Percentiles rank a stretch among this genome's conserved stretches.
Evolutionary conservation across 2,888 invertebrate species (phyloP).

Genomic region (Pandemis cinnamomeana): DNA sequence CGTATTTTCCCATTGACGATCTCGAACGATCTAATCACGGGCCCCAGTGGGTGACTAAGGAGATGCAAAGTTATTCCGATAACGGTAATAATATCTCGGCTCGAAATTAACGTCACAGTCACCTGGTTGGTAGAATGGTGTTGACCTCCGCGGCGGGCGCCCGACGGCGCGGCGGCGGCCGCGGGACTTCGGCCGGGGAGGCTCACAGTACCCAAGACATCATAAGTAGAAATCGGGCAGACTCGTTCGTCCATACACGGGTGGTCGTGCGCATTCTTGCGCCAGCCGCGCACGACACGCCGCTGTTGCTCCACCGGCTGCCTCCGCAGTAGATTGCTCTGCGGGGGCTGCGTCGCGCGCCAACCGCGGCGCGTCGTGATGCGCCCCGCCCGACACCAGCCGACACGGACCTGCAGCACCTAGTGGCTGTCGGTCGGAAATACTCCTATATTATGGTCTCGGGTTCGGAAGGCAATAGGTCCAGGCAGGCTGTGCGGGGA

Average conservation of each 20-base stretch:
- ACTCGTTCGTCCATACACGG: conserved; percentile 17
- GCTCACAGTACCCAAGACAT: background rate
- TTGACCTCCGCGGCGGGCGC: conserved; percentile 19
- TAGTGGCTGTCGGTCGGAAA: background rate
- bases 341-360: background rate
- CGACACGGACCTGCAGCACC: background rate
- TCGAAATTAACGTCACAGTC: conserved; percentile 23
- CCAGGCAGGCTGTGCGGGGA: background rate
- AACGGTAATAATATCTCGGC: conserved; percentile 36
- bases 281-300: conserved; percentile 20
- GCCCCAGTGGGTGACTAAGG: conserved; percentile 26
- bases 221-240: conserved; percentile 25
- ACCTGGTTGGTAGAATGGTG: conserved; percentile 24
- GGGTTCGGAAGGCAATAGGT: background rate
- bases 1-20: conserved; percentile 18
- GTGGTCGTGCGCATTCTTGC: conserved; percentile 21
- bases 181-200: background rate
- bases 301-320: conserved; percentile 10
- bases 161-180: background rate
- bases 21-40: conserved; percentile 32
- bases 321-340: background rate
- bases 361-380: conserved; percentile 9
- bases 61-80: conserved; percentile 40
- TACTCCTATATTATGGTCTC: background rate
- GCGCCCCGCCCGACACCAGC: background rate